Evolutionary conservation across 2,797 vertebrate species (phyloP).

Genomic region (Delichon dasypus): DNA sequence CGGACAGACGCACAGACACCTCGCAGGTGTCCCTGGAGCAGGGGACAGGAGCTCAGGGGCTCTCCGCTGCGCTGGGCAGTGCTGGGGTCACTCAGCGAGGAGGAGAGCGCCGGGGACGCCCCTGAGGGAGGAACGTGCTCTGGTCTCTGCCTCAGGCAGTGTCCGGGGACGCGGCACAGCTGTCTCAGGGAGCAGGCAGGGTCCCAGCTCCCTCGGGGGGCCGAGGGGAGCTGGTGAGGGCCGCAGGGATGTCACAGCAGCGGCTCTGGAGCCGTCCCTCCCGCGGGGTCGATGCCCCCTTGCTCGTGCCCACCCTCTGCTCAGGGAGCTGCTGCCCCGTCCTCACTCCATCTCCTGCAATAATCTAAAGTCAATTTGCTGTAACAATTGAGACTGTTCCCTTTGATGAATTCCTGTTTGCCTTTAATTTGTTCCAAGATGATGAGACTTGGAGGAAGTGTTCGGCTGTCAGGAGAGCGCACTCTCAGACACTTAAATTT

Average conservation of each 20-base stretch:
- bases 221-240: rapidly evolving
- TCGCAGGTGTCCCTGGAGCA: rapidly evolving
- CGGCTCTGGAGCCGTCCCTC: neutral
- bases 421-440: conserved; percentile 72
- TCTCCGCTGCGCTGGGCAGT: neutral
- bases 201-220: too few relatives aligned
- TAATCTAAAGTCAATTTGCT: conserved; percentile 71
- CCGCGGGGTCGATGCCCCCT: rapidly evolving
- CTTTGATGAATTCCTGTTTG: conserved; percentile 63
- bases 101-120: neutral
- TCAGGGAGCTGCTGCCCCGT: neutral
- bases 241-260: neutral
- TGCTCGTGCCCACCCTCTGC: neutral
- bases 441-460: conserved; percentile 54
- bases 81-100: neutral
- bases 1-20: neutral
- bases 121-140: neutral
- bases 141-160: neutral
- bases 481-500: neutral
- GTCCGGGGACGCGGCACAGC: neutral
- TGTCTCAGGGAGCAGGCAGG: neutral
- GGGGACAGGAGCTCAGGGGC: neutral
- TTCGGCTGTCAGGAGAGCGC: conserved; percentile 16
- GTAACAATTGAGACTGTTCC: conserved; percentile 60
- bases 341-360: conserved; percentile 52